Evolutionary conservation across 2,797 vertebrate species (phyloP).

Genomic region (Rhadinocentrus ornatus): DNA sequence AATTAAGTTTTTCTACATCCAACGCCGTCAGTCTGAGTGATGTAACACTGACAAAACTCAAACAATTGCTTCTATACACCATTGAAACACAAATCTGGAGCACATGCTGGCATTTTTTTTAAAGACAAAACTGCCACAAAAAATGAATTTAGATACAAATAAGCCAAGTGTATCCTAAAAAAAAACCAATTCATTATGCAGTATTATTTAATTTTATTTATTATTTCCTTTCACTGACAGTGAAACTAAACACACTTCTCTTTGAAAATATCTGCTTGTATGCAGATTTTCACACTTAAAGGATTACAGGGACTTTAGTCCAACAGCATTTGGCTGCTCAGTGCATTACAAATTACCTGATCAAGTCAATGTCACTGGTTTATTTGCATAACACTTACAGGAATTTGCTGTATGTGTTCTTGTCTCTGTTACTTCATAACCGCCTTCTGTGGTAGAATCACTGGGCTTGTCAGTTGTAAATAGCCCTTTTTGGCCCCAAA

Average conservation of each 20-base stretch:
- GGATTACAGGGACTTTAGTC: neutral
- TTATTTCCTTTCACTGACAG: neutral
- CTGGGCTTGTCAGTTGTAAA: neutral
- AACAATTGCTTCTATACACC: neutral
- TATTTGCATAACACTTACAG: slow-evolving; percentile 13
- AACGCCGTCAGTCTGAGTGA: too few relatives aligned
- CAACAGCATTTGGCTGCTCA: neutral
- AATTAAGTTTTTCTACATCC: too few relatives aligned
- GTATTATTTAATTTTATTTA: too few relatives aligned
- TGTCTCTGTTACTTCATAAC: neutral
- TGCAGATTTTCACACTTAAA: slow-evolving; percentile 2
- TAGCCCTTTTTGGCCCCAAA: neutral
- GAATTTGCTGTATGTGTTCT: slow-evolving; percentile 1
- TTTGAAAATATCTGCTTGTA: neutral
- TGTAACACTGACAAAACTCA: neutral
- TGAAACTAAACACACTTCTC: neutral
- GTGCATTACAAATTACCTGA: neutral
- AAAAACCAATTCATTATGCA: neutral
- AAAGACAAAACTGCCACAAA: neutral
- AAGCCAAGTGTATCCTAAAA: too few relatives aligned
- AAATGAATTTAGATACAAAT: too few relatives aligned
- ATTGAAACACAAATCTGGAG: neutral
- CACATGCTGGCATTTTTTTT: neutral
- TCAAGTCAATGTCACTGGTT: neutral
- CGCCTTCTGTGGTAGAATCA: neutral